Percentiles rank a stretch among this genome's conserved stretches.
Evolutionary conservation across 2,888 invertebrate genomes (phyloP).

Genomic region (Troglohyphantes excavatus): DNA sequence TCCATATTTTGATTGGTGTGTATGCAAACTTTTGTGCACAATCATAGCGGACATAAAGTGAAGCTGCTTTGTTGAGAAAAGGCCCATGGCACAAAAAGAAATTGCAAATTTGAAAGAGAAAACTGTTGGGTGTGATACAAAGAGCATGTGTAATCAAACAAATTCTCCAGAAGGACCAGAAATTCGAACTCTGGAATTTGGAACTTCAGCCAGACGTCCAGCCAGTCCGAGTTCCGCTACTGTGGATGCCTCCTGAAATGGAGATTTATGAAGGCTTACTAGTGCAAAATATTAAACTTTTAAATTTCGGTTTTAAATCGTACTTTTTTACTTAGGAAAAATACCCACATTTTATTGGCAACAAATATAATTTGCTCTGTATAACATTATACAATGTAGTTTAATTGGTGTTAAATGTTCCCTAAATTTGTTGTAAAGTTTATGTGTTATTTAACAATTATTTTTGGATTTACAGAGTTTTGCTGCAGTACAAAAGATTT

Average conservation of each 20-base stretch:
- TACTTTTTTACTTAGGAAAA: no score
- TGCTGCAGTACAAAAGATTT: no score
- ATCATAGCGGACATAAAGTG: background rate
- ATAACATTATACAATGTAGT: no score
- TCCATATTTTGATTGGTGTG: slow-evolving; percentile 26
- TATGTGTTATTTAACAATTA: no score
- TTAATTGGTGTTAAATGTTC: no score
- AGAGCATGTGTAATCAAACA: slow-evolving; percentile 56
- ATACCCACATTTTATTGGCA: no score
- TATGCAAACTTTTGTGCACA: slow-evolving; percentile 32
- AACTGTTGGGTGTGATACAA: background rate
- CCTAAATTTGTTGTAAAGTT: no score
- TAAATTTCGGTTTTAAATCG: no score
- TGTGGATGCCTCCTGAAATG: slow-evolving; percentile 64
- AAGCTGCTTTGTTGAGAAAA: background rate
- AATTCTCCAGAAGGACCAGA: slow-evolving; percentile 76
- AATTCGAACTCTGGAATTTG: slow-evolving; percentile 73
- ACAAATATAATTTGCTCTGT: no score
- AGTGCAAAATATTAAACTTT: no score
- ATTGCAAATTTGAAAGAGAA: background rate
- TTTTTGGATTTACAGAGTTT: no score
- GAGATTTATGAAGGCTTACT: no score
- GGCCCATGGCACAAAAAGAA: slow-evolving; percentile 19
- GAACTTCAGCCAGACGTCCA: slow-evolving; percentile 55
- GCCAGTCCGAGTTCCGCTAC: slow-evolving; percentile 76